Evolutionary conservation across 2,113 vertebrate genomes (phyloP).

Genomic region (Trematomus loennbergii): DNA sequence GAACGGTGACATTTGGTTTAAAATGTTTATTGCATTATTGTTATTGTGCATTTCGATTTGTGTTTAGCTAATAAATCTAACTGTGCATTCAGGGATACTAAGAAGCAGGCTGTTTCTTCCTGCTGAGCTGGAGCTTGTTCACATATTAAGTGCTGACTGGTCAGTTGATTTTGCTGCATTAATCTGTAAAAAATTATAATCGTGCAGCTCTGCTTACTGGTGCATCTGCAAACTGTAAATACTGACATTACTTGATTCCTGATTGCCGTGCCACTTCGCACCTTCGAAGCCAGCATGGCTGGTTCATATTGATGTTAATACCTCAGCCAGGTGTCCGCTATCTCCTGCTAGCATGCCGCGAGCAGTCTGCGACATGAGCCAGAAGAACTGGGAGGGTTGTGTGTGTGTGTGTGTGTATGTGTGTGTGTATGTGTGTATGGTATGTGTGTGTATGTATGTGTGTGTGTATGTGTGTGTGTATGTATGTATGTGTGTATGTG

Average conservation of each 20-base stretch:
- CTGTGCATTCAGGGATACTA: neutral
- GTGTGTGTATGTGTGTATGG: neutral
- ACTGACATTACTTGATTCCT: neutral
- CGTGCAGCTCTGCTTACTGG: neutral
- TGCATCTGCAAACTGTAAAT: neutral
- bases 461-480: neutral
- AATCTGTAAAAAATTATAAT: neutral
- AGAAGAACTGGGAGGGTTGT: slow-evolving; percentile 15
- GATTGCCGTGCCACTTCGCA: neutral
- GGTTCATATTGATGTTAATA: slow-evolving; percentile 14
- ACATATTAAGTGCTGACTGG: neutral
- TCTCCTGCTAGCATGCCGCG: slow-evolving; percentile 22
- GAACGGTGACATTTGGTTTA: neutral
- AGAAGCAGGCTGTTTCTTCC: neutral
- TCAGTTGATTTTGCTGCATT: neutral
- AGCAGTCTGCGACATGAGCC: slow-evolving; percentile 8
- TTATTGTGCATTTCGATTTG: neutral
- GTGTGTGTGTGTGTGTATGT: neutral
- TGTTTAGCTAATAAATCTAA: neutral
- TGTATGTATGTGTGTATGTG: neutral
- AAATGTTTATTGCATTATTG: neutral
- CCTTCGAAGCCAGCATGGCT: neutral
- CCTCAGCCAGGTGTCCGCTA: slow-evolving; percentile 44
- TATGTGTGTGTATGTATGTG: no score
- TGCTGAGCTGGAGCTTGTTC: neutral